Evolutionary conservation across 23 tunicate species (phyloP).

Genomic region (Styela clava): DNA sequence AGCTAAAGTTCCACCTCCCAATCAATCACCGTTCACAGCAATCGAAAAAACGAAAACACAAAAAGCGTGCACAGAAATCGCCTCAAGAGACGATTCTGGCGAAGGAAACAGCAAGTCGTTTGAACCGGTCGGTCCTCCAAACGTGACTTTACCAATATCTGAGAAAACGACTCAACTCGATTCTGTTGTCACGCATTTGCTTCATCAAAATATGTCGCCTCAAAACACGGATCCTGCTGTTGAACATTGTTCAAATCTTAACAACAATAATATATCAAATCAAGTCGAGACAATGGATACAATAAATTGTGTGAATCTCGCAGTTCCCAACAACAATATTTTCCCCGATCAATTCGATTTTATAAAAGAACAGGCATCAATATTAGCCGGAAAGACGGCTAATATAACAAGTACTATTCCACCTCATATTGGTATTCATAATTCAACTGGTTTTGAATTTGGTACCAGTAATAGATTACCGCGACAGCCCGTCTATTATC

Average conservation of each 20-base stretch:
- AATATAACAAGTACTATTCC: neutral
- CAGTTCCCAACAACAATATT: neutral
- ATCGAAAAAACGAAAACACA: neutral
- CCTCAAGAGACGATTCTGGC: neutral
- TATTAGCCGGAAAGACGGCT: constrained; percentile 36
- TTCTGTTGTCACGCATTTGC: neutral
- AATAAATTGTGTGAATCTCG: neutral
- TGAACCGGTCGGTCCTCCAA: constrained; percentile 87
- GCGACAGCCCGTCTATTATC: neutral
- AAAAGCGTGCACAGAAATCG: neutral
- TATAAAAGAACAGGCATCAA: constrained; percentile 65
- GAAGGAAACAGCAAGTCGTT: constrained; percentile 21
- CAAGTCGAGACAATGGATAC: neutral
- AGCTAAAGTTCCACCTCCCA: constrained; percentile 33
- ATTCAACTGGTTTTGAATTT: neutral
- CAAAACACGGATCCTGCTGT: neutral
- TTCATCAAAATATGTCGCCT: neutral
- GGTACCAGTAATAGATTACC: neutral
- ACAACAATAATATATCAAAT: neutral
- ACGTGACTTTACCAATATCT: constrained; percentile 54
- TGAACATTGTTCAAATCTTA: neutral
- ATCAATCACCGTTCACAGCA: constrained; percentile 42
- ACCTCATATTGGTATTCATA: neutral
- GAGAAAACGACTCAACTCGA: constrained; percentile 1
- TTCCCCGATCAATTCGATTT: constrained; percentile 73